Conservation (phyloP, 2,888 invertebrate genomes). For the Drosophila prolongata region DNA sequence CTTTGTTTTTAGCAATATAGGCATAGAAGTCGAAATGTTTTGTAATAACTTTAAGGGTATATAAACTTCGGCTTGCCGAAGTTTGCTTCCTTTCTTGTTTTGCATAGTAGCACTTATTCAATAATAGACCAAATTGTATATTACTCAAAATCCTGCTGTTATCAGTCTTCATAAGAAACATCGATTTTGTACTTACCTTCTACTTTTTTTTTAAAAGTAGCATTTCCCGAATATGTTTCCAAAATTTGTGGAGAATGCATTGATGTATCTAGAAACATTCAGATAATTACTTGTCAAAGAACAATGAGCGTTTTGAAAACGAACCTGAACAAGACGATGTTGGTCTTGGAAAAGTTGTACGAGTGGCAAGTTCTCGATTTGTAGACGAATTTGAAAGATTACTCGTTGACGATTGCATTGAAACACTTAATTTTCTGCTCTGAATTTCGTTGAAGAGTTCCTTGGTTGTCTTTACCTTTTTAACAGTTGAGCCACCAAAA, state of each 20-base stretch:
- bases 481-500: slow-evolving; percentile 72
- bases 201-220: neutral
- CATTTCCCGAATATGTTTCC: slow-evolving; percentile 46
- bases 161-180: no score
- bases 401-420: slow-evolving; percentile 43
- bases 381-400: slow-evolving; percentile 48
- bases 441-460: slow-evolving; percentile 84
- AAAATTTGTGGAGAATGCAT: slow-evolving; percentile 77
- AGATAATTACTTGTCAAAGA: neutral
- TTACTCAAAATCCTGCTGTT: no score
- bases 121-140: no score
- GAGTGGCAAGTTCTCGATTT: slow-evolving; percentile 25
- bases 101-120: no score
- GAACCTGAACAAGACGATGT: slow-evolving; percentile 82
- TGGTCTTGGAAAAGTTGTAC: slow-evolving; percentile 57
- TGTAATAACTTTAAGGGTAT: no score
- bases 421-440: slow-evolving; percentile 75
- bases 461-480: slow-evolving; percentile 84
- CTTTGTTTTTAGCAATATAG: no score
- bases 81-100: no score
- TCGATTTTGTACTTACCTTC: neutral
- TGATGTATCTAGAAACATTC: slow-evolving; percentile 65
- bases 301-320: slow-evolving; percentile 1
- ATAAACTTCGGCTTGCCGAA: no score
- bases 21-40: no score